Evolutionary conservation across 92 coral and sea anemone species (phyloP).

Genomic region (Porites lobata): DNA sequence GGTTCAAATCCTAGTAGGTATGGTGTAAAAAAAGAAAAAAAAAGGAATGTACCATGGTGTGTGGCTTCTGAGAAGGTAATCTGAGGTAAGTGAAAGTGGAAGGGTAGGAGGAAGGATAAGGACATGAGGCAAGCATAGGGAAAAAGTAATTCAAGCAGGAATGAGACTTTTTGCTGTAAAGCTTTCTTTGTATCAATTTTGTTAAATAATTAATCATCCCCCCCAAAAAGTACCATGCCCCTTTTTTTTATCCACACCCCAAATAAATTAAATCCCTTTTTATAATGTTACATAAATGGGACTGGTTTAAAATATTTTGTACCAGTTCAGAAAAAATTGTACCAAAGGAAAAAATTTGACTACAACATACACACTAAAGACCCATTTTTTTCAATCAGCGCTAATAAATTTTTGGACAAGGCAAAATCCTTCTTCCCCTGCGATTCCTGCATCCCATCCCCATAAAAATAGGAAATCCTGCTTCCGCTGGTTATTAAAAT

Average conservation of each 20-base stretch:
- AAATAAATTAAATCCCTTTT: constrained; percentile 10
- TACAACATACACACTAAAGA: too few relatives aligned
- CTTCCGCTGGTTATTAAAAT: too few relatives aligned
- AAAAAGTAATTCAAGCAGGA: too few relatives aligned
- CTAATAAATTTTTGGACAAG: too few relatives aligned
- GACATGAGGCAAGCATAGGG: neutral
- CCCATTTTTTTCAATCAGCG: too few relatives aligned
- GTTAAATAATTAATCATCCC: neutral
- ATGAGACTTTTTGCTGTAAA: too few relatives aligned
- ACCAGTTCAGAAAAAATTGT: neutral
- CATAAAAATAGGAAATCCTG: too few relatives aligned
- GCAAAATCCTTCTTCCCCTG: too few relatives aligned
- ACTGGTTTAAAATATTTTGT: constrained; percentile 2
- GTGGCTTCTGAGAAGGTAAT: neutral
- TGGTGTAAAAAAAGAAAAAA: neutral
- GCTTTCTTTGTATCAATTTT: too few relatives aligned
- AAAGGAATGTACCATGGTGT: neutral
- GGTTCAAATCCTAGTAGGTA: too few relatives aligned
- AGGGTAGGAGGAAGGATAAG: neutral
- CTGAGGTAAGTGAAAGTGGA: neutral
- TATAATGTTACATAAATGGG: constrained; percentile 8
- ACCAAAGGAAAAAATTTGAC: too few relatives aligned
- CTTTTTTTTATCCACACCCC: neutral
- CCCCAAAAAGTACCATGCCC: neutral
- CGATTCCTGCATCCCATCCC: too few relatives aligned